Percentiles rank a stretch among this genome's conserved stretches.
These are phyloP conservation scores for Perca flavescens DNA, from an alignment of 2,113 vertebrate species.

Conservation along the genomic window DNA sequence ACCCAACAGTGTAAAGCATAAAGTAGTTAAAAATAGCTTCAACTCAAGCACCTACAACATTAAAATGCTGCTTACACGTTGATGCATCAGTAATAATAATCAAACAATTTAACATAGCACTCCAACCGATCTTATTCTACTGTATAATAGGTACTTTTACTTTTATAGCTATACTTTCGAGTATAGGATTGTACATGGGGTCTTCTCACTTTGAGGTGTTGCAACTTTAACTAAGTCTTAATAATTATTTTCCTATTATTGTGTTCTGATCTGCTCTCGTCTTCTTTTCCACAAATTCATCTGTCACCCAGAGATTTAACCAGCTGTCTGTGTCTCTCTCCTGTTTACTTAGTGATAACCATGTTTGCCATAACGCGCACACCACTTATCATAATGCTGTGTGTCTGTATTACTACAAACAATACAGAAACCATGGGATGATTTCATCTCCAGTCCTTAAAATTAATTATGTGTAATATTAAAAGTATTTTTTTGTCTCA, in stretches of 20 bases:
- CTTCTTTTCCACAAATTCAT: conserved; percentile 18
- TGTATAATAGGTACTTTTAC: neutral
- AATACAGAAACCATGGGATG: neutral
- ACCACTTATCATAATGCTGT: conserved; percentile 19
- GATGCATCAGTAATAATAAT: neutral
- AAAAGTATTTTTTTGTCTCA: neutral
- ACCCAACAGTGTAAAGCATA: too few relatives aligned
- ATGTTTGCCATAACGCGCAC: conserved; percentile 51
- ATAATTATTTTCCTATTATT: neutral
- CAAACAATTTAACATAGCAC: neutral
- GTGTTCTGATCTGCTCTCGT: neutral
- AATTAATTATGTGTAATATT: neutral
- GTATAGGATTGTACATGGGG: neutral
- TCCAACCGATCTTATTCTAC: neutral
- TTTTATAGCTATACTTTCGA: neutral
- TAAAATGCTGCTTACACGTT: neutral
- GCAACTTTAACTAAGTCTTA: neutral
- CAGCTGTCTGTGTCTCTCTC: conserved; percentile 51
- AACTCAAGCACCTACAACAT: too few relatives aligned
- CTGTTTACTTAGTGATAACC: conserved; percentile 68
- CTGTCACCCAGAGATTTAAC: conserved; percentile 27
- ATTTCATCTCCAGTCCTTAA: neutral
- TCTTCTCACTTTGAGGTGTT: neutral
- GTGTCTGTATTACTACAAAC: neutral
- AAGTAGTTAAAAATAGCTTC: too few relatives aligned